Evolutionary conservation across 30 jellyfish, hydroid and myxozoan species (phyloP).

Genomic region (Hydra vulgaris): DNA sequence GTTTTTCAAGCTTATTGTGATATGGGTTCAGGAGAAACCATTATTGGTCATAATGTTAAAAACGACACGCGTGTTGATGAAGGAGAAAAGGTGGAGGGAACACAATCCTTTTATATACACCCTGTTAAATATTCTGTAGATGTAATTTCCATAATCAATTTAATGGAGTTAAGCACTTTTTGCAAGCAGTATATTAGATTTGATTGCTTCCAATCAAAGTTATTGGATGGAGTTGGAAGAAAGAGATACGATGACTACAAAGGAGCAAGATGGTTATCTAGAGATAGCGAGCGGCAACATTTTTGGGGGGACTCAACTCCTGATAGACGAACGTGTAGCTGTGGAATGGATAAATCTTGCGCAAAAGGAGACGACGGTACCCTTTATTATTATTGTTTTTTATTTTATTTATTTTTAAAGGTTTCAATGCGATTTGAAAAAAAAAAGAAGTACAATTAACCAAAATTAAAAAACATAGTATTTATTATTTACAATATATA

Average conservation of each 20-base stretch:
- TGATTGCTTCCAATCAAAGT: slow-evolving; percentile 69
- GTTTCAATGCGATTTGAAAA: not conserved
- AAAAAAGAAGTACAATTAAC: not conserved
- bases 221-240: slow-evolving; percentile 63
- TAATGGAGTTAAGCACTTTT: slow-evolving; percentile 45
- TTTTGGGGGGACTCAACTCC: slow-evolving; percentile 98
- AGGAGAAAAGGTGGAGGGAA: not conserved
- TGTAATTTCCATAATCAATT: slow-evolving; percentile 32
- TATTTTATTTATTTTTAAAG: not conserved
- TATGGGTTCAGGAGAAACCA: slow-evolving; percentile 72
- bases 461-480: no score
- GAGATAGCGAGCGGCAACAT: slow-evolving; percentile 54
- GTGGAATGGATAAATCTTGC: slow-evolving; percentile 84
- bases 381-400: not conserved
- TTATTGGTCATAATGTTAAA: slow-evolving; percentile 39
- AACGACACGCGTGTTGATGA: slow-evolving; percentile 44
- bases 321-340: slow-evolving; percentile 63
- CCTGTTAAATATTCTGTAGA: slow-evolving; percentile 31
- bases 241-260: slow-evolving; percentile 41
- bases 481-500: no score
- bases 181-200: slow-evolving; percentile 81
- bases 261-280: slow-evolving; percentile 89
- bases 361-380: slow-evolving; percentile 37
- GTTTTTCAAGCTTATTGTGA: slow-evolving; percentile 66
- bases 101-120: slow-evolving; percentile 24